These are phyloP conservation scores for Agrochola macilenta DNA, from an alignment of 2,888 invertebrate species.

Conservation along the genomic window DNA sequence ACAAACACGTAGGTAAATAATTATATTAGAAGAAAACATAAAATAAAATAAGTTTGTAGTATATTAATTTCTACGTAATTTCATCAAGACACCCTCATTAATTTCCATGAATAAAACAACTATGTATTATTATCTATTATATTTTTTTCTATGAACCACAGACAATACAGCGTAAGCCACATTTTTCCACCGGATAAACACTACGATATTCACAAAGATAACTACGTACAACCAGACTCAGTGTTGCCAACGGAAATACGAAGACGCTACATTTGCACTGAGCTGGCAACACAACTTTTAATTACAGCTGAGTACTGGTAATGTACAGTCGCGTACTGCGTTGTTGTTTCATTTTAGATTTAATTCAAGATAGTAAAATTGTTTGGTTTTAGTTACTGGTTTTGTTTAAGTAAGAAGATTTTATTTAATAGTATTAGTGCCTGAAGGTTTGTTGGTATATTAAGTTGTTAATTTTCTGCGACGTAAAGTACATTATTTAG, in stretches of 20 bases:
- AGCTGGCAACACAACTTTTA: slow-evolving; percentile 64
- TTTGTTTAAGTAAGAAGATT: slow-evolving; percentile 25
- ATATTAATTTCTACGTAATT: too few relatives aligned
- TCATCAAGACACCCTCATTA: too few relatives aligned
- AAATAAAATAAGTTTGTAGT: neutral
- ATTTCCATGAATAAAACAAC: too few relatives aligned
- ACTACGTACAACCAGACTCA: slow-evolving; percentile 14
- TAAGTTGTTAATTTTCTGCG: neutral
- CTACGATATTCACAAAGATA: slow-evolving; percentile 30
- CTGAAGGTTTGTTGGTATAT: neutral
- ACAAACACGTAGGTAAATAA: neutral
- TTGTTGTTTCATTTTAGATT: slow-evolving; percentile 54
- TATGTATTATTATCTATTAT: too few relatives aligned
- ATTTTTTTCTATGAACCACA: slow-evolving; percentile 7
- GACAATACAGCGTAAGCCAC: slow-evolving; percentile 10
- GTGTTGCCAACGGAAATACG: slow-evolving; percentile 57
- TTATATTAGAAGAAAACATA: too few relatives aligned
- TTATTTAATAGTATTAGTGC: neutral
- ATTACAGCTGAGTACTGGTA: slow-evolving; percentile 55
- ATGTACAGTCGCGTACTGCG: slow-evolving; percentile 24
- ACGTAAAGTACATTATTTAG: neutral
- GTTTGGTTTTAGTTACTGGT: slow-evolving; percentile 16
- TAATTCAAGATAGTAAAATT: slow-evolving; percentile 45
- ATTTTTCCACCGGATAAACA: slow-evolving; percentile 33
- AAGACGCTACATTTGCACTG: slow-evolving; percentile 56